Conservation (phyloP, 2,113 vertebrate genomes). For the Casuarius casuarius region DNA sequence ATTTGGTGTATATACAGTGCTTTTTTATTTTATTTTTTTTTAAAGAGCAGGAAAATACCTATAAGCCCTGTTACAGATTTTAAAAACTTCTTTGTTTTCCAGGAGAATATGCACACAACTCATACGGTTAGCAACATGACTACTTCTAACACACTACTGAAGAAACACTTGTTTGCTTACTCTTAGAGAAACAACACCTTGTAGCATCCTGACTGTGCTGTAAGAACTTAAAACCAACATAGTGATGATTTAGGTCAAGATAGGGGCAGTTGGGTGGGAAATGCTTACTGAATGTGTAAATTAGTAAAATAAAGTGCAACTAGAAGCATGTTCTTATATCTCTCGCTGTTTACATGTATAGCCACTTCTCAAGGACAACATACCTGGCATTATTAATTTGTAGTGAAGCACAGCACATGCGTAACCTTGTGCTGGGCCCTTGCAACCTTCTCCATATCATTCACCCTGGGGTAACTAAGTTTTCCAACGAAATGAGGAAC, state of each 20-base stretch:
- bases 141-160: background rate
- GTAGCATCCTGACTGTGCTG: background rate
- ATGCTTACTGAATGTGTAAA: background rate
- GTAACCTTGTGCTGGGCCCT: conserved; percentile 22
- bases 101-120: background rate
- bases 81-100: background rate
- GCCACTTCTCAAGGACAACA: conserved; percentile 22
- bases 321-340: background rate
- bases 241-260: background rate
- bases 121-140: background rate
- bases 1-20: conserved; percentile 33
- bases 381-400: conserved; percentile 33
- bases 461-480: background rate
- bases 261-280: background rate
- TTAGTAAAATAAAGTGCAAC: background rate
- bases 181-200: background rate
- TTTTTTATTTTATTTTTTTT: conserved; percentile 21
- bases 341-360: background rate
- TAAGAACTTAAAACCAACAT: background rate
- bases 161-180: background rate
- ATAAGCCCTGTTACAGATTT: conserved; percentile 29
- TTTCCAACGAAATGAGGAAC: conserved; percentile 1
- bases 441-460: background rate
- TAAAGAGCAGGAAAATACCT: conserved; percentile 61
- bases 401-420: background rate